phyloP scores from a whole-genome alignment of 1,140 invertebrate species.

The Drosophila teissieri region DNA sequence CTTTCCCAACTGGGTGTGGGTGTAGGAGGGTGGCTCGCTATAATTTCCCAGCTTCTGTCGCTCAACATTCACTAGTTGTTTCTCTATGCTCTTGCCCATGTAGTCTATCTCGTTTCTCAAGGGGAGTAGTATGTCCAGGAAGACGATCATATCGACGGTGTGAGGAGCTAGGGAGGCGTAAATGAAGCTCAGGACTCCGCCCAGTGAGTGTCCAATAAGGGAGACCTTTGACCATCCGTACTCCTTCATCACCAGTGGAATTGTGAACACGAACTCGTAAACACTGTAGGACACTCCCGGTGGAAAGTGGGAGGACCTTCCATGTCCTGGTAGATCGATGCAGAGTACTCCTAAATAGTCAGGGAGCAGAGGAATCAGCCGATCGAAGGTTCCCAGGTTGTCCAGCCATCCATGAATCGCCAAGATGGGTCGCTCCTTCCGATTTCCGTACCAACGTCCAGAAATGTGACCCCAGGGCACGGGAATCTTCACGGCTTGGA shows the following conservation, averaged over 20 bases:
- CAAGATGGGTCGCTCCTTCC: conserved; percentile 87
- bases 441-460: conserved; percentile 89
- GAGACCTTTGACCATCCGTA: conserved; percentile 89
- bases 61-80: conserved; percentile 50
- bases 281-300: conserved; percentile 86
- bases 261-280: conserved; percentile 85
- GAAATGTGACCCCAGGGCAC: conserved; percentile 88
- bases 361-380: conserved; percentile 87
- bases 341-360: conserved; percentile 87
- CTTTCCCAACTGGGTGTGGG: conserved; percentile 86
- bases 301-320: conserved; percentile 88
- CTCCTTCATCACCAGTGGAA: conserved; percentile 87
- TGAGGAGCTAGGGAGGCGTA: conserved; percentile 86
- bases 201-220: conserved; percentile 88
- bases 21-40: conserved; percentile 86
- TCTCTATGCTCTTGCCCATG: conserved; percentile 34
- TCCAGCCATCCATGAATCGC: conserved; percentile 91
- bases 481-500: conserved; percentile 87
- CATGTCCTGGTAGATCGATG: conserved; percentile 90
- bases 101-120: conserved; percentile 1
- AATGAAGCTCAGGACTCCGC: conserved; percentile 86
- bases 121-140: conserved; percentile 87
- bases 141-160: conserved; percentile 87
- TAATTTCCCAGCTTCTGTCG: conserved; percentile 33
- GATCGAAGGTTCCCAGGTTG: conserved; percentile 90